Percentiles rank a stretch among this genome's conserved stretches.
These are phyloP conservation scores for Gila robusta DNA, from an alignment of 2,797 vertebrate species.

Conservation along the genomic window DNA sequence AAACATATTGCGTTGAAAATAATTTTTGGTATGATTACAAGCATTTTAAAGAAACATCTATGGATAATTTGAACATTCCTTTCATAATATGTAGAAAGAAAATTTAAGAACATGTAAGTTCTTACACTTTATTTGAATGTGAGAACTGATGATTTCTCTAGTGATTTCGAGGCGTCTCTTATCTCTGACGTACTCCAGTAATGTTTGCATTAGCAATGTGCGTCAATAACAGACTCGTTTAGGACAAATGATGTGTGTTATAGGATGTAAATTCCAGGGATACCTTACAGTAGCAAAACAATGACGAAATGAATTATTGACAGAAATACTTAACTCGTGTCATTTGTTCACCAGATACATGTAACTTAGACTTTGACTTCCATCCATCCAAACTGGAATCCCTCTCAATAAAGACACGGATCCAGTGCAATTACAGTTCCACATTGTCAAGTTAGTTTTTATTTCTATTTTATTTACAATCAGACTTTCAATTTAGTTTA, in stretches of 20 bases:
- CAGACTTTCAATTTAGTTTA: background rate
- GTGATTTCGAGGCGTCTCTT: constrained; percentile 17
- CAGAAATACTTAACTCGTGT: constrained; percentile 40
- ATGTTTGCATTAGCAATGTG: constrained; percentile 54
- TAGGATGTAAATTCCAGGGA: constrained; percentile 12
- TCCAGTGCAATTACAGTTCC: background rate
- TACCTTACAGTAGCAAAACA: constrained; percentile 3
- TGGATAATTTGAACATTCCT: background rate
- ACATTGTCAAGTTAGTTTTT: background rate
- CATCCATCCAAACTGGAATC: background rate
- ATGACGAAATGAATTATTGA: constrained; percentile 44
- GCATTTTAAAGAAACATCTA: background rate
- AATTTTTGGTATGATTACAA: background rate
- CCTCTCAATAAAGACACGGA: background rate
- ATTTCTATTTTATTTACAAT: background rate
- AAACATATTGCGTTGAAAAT: background rate
- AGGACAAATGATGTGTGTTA: constrained; percentile 13
- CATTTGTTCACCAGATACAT: background rate
- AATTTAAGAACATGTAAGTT: background rate
- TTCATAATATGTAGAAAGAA: background rate
- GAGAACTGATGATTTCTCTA: background rate
- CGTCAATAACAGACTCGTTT: constrained; percentile 33
- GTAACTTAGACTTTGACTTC: constrained; percentile 5
- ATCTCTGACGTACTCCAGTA: constrained; percentile 17
- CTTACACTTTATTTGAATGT: background rate